Conservation (phyloP, 2,888 invertebrate genomes). For the Deilephila porcellus region DNA sequence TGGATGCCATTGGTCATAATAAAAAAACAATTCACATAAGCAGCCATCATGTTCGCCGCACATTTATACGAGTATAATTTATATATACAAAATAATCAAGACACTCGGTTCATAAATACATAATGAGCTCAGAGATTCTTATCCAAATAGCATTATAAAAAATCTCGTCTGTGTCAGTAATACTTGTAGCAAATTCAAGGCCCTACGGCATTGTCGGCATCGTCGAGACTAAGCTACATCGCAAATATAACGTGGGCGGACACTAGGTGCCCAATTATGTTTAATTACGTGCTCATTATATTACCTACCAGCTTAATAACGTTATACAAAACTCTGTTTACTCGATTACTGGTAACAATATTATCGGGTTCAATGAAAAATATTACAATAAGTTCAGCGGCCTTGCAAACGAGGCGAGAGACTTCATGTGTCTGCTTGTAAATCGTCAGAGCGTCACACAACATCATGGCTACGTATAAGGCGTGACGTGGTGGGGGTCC, state of each 20-base stretch:
- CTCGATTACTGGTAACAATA: not conserved
- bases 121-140: constrained; percentile 66
- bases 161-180: constrained; percentile 66
- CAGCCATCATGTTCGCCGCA: not conserved
- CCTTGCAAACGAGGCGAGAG: constrained; percentile 13
- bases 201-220: constrained; percentile 44
- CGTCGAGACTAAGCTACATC: constrained; percentile 43
- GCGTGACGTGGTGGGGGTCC: constrained; percentile 61
- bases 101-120: constrained; percentile 63
- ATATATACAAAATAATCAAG: constrained; percentile 65
- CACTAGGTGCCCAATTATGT: constrained; percentile 35
- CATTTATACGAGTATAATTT: constrained; percentile 46
- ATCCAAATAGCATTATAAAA: constrained; percentile 63
- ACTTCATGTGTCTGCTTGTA: constrained; percentile 6
- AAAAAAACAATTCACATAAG: constrained; percentile 33
- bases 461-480: constrained; percentile 49
- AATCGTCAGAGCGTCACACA: constrained; percentile 36
- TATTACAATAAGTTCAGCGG: constrained; percentile 20
- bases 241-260: constrained; percentile 42
- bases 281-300: constrained; percentile 28
- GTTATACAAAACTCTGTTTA: not conserved
- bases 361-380: constrained; percentile 15
- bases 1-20: constrained; percentile 24
- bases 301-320: constrained; percentile 7
- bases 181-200: constrained; percentile 59